These are phyloP conservation scores for Pogonophryne albipinna DNA, from an alignment of 2,797 vertebrate species.

Conservation along the genomic window DNA sequence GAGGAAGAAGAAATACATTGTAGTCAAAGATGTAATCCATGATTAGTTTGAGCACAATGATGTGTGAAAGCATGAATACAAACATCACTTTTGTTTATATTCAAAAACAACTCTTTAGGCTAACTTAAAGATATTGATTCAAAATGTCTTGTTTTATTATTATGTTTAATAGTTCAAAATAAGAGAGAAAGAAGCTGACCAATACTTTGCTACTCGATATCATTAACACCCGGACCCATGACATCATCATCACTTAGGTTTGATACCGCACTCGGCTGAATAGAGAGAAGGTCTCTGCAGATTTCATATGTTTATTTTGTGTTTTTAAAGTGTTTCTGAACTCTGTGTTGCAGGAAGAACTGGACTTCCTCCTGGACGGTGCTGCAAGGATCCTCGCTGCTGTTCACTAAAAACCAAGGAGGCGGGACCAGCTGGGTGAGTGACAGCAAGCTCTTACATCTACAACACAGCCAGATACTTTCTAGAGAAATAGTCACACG, in stretches of 20 bases:
- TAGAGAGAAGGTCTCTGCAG: background rate
- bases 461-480: background rate
- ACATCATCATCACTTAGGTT: background rate
- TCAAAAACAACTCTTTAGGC: background rate
- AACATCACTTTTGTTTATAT: background rate
- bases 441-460: conserved; percentile 22
- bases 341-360: conserved; percentile 88
- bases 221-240: background rate
- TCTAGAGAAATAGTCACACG: background rate
- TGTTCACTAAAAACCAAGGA: conserved; percentile 94
- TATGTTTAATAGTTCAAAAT: no score
- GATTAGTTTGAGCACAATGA: no score
- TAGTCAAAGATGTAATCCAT: no score
- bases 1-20: no score
- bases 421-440: conserved; percentile 95
- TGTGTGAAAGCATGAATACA: no score
- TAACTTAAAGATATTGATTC: background rate
- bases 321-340: background rate
- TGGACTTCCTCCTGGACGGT: conserved; percentile 96
- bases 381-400: conserved; percentile 89
- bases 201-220: background rate
- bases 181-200: background rate
- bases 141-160: no score
- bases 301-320: no score
- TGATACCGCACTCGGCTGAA: background rate